Conservation (phyloP, 2,888 invertebrate species). For the Polymixis lichenea region DNA sequence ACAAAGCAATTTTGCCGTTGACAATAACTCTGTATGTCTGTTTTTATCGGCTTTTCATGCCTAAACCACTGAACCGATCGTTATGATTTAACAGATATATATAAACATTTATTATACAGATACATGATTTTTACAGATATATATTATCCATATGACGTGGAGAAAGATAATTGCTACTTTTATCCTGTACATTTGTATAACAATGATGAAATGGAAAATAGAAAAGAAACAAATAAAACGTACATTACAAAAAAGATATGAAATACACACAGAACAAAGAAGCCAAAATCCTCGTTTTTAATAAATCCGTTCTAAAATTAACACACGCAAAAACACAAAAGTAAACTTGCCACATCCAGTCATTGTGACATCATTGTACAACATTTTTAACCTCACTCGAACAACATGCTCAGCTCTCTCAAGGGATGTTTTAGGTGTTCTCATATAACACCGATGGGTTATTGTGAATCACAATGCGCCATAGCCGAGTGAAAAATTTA, state of each 20-base stretch:
- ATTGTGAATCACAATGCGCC: constrained; percentile 68
- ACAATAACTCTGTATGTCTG: too few relatives aligned
- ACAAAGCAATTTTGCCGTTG: neutral
- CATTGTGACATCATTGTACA: constrained; percentile 1
- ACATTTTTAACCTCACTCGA: constrained; percentile 39
- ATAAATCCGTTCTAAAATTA: too few relatives aligned
- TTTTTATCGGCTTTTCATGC: neutral
- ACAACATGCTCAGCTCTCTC: constrained; percentile 66
- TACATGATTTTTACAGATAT: too few relatives aligned
- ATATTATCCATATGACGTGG: too few relatives aligned
- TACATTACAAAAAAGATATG: too few relatives aligned
- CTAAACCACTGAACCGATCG: neutral
- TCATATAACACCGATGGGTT: constrained; percentile 69
- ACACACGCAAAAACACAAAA: neutral
- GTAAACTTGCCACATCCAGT: constrained; percentile 36
- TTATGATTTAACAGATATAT: neutral
- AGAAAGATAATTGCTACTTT: too few relatives aligned
- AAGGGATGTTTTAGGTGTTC: constrained; percentile 73
- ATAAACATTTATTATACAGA: neutral
- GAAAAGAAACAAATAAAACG: too few relatives aligned
- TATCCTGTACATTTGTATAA: too few relatives aligned
- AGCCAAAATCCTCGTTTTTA: too few relatives aligned
- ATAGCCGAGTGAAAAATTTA: constrained; percentile 75
- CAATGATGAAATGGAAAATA: too few relatives aligned
- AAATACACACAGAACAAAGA: too few relatives aligned